Base-by-base conservation (phyloP, 2,113 vertebrate species). In the Daphoenositta chrysoptera region DNA sequence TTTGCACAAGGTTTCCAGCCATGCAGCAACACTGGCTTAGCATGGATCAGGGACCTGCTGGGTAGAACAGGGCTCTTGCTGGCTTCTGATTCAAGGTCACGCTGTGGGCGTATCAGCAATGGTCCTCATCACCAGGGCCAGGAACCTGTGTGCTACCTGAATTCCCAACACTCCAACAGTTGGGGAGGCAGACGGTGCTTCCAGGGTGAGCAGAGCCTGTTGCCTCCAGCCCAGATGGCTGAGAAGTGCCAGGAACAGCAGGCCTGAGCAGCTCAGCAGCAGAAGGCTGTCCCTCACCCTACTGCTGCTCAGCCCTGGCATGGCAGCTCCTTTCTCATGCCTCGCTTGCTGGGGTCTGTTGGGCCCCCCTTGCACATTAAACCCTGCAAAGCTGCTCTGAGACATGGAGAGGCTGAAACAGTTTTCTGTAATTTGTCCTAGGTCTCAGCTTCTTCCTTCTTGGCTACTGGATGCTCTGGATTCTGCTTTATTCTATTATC, bases 171-270 rank as follows among this genome's bases (percentile, higher is more conserved):
- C 85, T 51, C 71, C 82, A 90, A 50, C 95, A 97, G 93, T 48
- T 89, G 93, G 84, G 90, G 57, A 96, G 97, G 95, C 97, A 98
- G 98, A 97, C 50, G 92, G 96, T 58, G 64, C 89, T 93, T 95
- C 65, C 96, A 95, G 96, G 97, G 93, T 90, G 97, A 97, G 97
- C 91, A 92, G 94, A 92, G 93, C 95, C 97, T 96, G 65, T 91
- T 93, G 98, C 86, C 93, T 96, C 90, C 81, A 93, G 37, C 87
- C 96, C 98, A 98, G 98, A 98, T 98, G 98, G 98, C 66, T 65
- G 72, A 8, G 1, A 45, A 39, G 27, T 22, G 45, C 61, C 63
- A 60, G 89, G 79, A 93, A 94, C 94, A 26, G 3, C 93, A 87
- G 91, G 92, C 45, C 56, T 57, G 63, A 95, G 92, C 65, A 72